Evolutionary conservation across 1,140 invertebrate genomes (phyloP).

Genomic region (Teleogryllus occipitalis): DNA sequence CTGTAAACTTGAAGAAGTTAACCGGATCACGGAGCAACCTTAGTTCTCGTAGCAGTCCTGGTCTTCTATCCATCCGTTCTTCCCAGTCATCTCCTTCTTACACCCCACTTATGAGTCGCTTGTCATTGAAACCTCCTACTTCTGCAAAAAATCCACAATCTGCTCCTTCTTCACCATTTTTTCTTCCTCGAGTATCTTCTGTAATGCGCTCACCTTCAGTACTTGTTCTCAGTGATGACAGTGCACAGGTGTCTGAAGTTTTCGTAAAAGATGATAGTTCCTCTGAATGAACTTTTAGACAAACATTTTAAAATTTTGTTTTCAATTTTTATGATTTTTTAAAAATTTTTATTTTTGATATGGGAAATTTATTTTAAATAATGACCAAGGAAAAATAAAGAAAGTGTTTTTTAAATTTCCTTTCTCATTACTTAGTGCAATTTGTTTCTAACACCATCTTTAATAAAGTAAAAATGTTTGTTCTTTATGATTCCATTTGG

Average conservation of each 20-base stretch:
- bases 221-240: slow-evolving; percentile 3
- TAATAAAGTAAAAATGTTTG: too few relatives aligned
- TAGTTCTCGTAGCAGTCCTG: background rate
- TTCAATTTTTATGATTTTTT: too few relatives aligned
- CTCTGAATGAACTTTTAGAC: too few relatives aligned
- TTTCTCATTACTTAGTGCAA: too few relatives aligned
- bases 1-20: background rate
- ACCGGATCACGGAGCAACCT: background rate
- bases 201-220: slow-evolving; percentile 1
- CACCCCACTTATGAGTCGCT: slow-evolving; percentile 10
- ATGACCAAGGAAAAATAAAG: too few relatives aligned
- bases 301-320: too few relatives aligned
- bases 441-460: too few relatives aligned
- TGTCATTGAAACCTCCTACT: background rate
- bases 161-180: slow-evolving; percentile 2
- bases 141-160: slow-evolving; percentile 9
- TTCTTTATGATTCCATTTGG: too few relatives aligned
- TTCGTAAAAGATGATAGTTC: too few relatives aligned
- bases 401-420: too few relatives aligned
- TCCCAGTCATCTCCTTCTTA: background rate
- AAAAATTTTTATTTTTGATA: too few relatives aligned
- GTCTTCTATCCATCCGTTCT: background rate
- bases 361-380: too few relatives aligned
- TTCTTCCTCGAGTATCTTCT: background rate
- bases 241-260: background rate